Percentiles rank a stretch among this genome's conserved stretches.
These are phyloP conservation scores for Oenanthe oenanthe DNA, from an alignment of 2,113 vertebrate genomes.

Conservation along the genomic window DNA sequence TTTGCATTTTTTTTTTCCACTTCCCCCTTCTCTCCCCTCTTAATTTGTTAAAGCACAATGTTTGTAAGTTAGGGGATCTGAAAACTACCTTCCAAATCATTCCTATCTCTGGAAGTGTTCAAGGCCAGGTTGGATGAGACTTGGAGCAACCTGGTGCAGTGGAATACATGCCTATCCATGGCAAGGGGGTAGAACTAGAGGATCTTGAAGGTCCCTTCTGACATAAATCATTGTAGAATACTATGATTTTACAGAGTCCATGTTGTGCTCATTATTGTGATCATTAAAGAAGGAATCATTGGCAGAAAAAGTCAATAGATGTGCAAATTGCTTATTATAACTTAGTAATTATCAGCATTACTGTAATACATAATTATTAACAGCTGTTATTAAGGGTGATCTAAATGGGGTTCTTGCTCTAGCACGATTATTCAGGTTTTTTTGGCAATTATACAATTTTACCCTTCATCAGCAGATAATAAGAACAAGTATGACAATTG, in stretches of 20 bases:
- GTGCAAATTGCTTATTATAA: neutral
- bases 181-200: neutral
- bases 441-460: neutral
- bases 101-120: neutral
- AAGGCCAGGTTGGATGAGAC: neutral
- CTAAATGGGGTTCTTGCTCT: neutral
- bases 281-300: neutral
- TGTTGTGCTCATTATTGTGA: neutral
- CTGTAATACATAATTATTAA: constrained; percentile 12
- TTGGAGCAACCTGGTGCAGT: neutral
- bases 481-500: neutral
- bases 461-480: neutral
- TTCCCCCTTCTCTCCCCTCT: rapidly evolving
- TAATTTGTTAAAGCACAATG: neutral
- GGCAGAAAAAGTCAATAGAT: neutral
- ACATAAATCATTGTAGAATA: neutral
- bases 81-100: neutral
- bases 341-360: neutral
- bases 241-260: neutral
- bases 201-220: neutral
- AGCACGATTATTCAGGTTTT: neutral
- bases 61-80: neutral
- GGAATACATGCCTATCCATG: neutral
- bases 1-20: rapidly evolving
- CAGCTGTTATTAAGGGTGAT: neutral